Percentiles rank a stretch among this genome's conserved stretches.
Evolutionary conservation across 2,113 vertebrate species (phyloP).

Genomic region (Triplophysa siluroides): DNA sequence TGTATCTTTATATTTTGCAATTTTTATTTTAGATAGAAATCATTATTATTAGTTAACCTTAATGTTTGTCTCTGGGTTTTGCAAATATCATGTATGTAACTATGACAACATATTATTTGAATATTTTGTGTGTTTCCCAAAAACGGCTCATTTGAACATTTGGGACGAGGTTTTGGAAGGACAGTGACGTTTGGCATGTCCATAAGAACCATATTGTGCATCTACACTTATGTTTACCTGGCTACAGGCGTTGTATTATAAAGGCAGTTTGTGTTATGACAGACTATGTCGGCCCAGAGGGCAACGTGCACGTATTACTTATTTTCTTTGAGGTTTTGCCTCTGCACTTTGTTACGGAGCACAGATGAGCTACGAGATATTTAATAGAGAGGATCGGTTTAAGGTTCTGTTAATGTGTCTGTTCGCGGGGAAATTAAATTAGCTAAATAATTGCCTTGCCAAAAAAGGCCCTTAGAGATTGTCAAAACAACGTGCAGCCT

Average conservation of each 20-base stretch:
- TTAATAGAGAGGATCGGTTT: conserved; percentile 40
- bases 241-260: conserved; percentile 43
- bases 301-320: conserved; percentile 30
- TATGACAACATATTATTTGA: no score
- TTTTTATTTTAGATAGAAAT: no score
- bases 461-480: conserved; percentile 36
- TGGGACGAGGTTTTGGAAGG: no score
- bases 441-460: conserved; percentile 47
- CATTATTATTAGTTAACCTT: no score
- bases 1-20: no score
- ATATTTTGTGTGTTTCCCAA: no score
- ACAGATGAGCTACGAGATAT: conserved; percentile 34
- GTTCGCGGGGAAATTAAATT: conserved; percentile 38
- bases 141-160: no score
- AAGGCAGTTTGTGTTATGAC: conserved; percentile 61
- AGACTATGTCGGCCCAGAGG: conserved; percentile 51
- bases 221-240: neutral
- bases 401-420: conserved; percentile 34
- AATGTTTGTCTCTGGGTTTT: no score
- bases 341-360: conserved; percentile 33
- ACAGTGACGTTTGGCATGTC: no score
- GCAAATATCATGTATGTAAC: no score
- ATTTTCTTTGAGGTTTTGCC: conserved; percentile 30
- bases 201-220: neutral
- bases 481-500: conserved; percentile 23